Percentiles rank a stretch among this genome's conserved stretches.
phyloP scores from a whole-genome alignment of 2,888 invertebrate species.

The Ectropis crepuscularia region DNA sequence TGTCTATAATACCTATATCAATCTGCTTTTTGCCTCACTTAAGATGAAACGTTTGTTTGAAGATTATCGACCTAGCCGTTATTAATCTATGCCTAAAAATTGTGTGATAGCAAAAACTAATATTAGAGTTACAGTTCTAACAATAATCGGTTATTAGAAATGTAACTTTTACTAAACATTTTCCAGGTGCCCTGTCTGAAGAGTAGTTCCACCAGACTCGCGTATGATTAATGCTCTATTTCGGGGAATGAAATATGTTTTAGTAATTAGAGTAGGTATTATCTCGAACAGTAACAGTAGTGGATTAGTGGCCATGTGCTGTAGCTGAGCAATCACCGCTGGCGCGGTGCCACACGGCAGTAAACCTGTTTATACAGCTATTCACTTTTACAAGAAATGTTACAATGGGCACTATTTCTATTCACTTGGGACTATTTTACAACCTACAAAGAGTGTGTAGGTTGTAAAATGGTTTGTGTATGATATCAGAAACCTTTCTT shows the following conservation, averaged over 20 bases:
- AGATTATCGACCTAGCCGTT: no score
- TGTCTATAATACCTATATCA: no score
- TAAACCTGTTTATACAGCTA: conserved; percentile 28
- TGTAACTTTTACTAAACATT: background rate
- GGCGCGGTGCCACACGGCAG: conserved; percentile 62
- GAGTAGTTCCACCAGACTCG: conserved; percentile 10
- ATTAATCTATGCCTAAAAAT: no score
- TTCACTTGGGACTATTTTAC: no score
- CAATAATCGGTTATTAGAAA: no score
- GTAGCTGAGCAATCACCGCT: conserved; percentile 54
- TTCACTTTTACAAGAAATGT: conserved; percentile 5
- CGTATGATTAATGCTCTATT: conserved; percentile 43
- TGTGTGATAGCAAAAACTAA: no score
- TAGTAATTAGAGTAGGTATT: conserved; percentile 51
- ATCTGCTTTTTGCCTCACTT: no score
- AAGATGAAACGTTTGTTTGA: no score
- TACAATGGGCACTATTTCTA: background rate
- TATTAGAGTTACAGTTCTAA: no score
- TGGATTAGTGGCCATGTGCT: conserved; percentile 70
- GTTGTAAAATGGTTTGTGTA: no score
- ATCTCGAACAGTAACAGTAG: conserved; percentile 49
- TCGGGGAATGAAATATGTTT: conserved; percentile 50
- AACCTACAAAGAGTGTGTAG: no score
- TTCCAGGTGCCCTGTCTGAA: conserved; percentile 4
- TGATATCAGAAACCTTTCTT: no score